Base-by-base conservation (phyloP, 2,888 invertebrate species). In the Drosophila anomalipes region DNA sequence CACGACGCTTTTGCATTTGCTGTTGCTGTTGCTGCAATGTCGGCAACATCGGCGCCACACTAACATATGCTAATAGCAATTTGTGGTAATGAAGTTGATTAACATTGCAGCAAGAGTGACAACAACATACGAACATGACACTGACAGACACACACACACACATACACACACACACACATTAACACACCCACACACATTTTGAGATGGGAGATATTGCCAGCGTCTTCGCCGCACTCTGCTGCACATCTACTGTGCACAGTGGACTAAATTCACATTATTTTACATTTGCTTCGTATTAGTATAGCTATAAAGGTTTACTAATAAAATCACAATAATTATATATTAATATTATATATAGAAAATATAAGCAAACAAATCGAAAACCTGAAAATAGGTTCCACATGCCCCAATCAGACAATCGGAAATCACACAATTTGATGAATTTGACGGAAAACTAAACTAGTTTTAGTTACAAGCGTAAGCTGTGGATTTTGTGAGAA, bases 51-150 rank as follows among this genome's bases (percentile, higher is more conserved):
- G 75, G 70, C 78, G 57, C 66, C 78, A 81, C 90, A 90, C 90
- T 87, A 89, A 87, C 91, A 89, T 89, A 89, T 89, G 89, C 89
- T 90, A 89, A 89, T 89, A 91, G 89, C 91, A 90, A 91, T 89
- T 89, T 89, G 89, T 88, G 89, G 90, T 85, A 90, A 90, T 88
- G 88, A 89, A 89, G 91, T 90, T 90, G 86, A 87, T 88, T 89
- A 88, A 85, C 88, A 91, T 88, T 89, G 86, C 86, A 86, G 83
- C 84, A 83, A 77, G 83, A 90, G 90, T 86, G 90, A 88, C 90
- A 86, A 88, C 90, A 90, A 83, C 85, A 81, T 61, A 78, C 72
- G 67, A 83, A 79, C 86, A 81, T 68, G 72, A 77, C 72, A 71
- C 82, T 67, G 61, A 59, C 51, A 53, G 70, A 63, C 54, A n/a